Percentiles rank a stretch among this genome's conserved stretches.
Evolutionary conservation across 2,888 invertebrate genomes (phyloP).

Genomic region (Arrhopalites spinosus): DNA sequence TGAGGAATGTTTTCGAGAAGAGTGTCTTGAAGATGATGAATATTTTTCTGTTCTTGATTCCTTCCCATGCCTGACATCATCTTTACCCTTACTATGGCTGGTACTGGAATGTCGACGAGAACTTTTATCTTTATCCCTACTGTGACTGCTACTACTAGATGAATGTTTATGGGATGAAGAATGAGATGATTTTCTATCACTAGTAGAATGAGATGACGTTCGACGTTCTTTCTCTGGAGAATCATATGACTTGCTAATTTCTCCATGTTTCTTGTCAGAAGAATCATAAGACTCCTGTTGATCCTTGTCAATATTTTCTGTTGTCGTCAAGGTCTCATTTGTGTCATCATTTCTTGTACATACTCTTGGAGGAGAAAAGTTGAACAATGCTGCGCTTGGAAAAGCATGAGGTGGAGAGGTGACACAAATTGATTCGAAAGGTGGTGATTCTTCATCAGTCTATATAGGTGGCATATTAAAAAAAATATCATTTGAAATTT

Average conservation of each 20-base stretch:
- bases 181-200: neutral
- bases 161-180: conserved; percentile 15
- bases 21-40: conserved; percentile 26
- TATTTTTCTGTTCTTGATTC: conserved; percentile 24
- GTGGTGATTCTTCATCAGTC: conserved; percentile 67
- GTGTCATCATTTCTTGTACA: neutral
- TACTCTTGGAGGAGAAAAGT: neutral
- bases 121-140: conserved; percentile 13
- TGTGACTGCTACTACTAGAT: neutral
- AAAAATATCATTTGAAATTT: conserved; percentile 57
- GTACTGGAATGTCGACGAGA: neutral
- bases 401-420: conserved; percentile 54
- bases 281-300: conserved; percentile 1
- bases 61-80: neutral
- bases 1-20: conserved; percentile 29
- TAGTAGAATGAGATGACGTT: neutral
- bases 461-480: conserved; percentile 61
- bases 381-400: neutral
- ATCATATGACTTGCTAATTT: neutral
- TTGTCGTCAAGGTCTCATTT: neutral
- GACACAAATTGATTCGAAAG: conserved; percentile 68
- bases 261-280: neutral
- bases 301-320: conserved; percentile 24
- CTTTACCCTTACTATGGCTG: neutral
- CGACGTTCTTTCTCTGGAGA: neutral